Percentiles rank a stretch among this genome's conserved stretches.
Conservation (phyloP, 2,113 vertebrate genomes). For the Lagopus leucura region DNA sequence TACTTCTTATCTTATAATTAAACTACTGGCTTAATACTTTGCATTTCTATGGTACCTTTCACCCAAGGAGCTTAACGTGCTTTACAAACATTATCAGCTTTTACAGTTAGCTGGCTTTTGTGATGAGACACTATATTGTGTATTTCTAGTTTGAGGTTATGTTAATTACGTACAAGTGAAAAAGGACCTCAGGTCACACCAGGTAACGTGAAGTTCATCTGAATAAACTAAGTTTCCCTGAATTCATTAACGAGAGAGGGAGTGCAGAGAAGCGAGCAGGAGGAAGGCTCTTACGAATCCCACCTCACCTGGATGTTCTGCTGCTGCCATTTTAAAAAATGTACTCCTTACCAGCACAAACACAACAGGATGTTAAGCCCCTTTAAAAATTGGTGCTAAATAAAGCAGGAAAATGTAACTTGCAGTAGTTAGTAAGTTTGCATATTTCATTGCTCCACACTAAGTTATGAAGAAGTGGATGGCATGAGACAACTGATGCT, state of each 20-base stretch:
- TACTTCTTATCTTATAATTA: constrained; percentile 70
- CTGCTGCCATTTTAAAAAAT: neutral
- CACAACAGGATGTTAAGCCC: neutral
- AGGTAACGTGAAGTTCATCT: constrained; percentile 35
- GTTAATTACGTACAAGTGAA: constrained; percentile 24
- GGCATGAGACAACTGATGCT: neutral
- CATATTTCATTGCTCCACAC: neutral
- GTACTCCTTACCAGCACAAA: neutral
- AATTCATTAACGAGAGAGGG: neutral
- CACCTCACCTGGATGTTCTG: neutral
- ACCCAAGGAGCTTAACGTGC: constrained; percentile 29
- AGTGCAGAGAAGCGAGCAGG: neutral
- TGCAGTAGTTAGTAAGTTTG: neutral
- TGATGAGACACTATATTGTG: constrained; percentile 4
- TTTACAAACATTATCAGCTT: constrained; percentile 49
- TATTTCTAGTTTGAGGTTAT: neutral
- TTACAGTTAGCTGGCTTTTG: constrained; percentile 48
- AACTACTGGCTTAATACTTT: constrained; percentile 54
- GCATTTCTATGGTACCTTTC: constrained; percentile 59
- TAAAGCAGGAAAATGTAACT: neutral
- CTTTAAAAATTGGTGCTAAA: neutral
- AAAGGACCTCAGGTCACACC: neutral
- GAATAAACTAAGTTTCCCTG: constrained; percentile 6
- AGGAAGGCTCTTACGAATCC: neutral
- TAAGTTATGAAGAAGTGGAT: neutral